Conservation (phyloP, 1,140 invertebrate species). For the Fopius arisanus region DNA sequence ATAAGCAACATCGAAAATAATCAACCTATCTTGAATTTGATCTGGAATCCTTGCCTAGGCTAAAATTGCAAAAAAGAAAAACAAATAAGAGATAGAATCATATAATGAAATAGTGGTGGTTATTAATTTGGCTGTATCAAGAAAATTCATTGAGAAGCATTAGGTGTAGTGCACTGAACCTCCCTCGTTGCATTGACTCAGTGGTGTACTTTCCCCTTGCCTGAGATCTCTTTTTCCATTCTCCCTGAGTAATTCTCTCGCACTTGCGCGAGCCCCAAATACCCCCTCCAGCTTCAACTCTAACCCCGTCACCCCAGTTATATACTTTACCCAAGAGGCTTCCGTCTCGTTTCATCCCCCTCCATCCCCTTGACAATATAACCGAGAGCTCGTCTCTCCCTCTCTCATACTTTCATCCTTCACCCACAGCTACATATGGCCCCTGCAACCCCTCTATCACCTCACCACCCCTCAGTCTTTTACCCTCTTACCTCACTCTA, state of each 20-base stretch:
- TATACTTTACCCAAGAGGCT: slow-evolving; percentile 36
- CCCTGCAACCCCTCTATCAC: neutral
- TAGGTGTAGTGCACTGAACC: neutral
- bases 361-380: slow-evolving; percentile 18
- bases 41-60: too few species aligned
- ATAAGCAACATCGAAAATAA: too few species aligned
- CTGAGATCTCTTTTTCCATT: slow-evolving; percentile 26
- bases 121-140: neutral
- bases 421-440: slow-evolving; percentile 32
- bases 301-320: slow-evolving; percentile 24
- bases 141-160: neutral
- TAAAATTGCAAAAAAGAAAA: too few species aligned
- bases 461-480: neutral
- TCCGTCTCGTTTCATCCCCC: slow-evolving; percentile 28
- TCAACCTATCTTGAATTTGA: too few species aligned
- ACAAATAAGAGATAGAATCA: too few species aligned
- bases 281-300: slow-evolving; percentile 3
- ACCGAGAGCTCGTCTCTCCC: slow-evolving; percentile 23
- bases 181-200: neutral
- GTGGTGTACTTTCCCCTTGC: slow-evolving; percentile 19
- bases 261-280: slow-evolving; percentile 24
- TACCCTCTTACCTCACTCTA: slow-evolving; percentile 16
- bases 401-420: slow-evolving; percentile 25
- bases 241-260: slow-evolving; percentile 39
- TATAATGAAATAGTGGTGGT: too few species aligned